These are phyloP conservation scores for Mactra quadrangularis DNA, from an alignment of 1,140 invertebrate genomes.

Conservation along the genomic window DNA sequence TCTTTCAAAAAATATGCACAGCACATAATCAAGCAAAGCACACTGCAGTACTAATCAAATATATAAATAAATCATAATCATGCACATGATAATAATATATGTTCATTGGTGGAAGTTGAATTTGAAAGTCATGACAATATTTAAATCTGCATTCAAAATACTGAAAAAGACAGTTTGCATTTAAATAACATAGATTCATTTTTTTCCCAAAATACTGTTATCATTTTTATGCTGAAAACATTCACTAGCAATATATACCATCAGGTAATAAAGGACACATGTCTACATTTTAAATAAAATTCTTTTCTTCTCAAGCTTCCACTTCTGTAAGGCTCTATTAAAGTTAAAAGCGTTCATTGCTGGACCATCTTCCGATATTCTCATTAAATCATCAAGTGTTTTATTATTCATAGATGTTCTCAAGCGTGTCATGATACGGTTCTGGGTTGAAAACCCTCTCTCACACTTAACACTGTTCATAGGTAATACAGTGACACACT, in stretches of 20 bases:
- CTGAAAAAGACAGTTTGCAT: too few relatives aligned
- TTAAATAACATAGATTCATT: too few relatives aligned
- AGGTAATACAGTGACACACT: conserved; percentile 3
- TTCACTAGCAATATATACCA: not conserved
- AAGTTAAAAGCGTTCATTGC: not conserved
- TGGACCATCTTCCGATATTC: too few relatives aligned
- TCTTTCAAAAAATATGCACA: too few relatives aligned
- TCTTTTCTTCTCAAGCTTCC: not conserved
- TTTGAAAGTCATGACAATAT: too few relatives aligned
- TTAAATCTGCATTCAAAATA: too few relatives aligned
- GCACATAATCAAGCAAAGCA: too few relatives aligned
- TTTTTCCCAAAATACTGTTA: not conserved
- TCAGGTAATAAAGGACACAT: not conserved
- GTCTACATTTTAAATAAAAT: not conserved
- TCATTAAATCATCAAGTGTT: conserved; percentile 43
- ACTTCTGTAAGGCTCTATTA: not conserved
- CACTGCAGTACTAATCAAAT: too few relatives aligned
- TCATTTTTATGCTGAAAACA: not conserved
- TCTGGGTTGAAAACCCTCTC: conserved; percentile 48
- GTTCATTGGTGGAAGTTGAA: too few relatives aligned
- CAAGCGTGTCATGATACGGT: conserved; percentile 12
- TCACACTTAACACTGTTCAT: conserved; percentile 39
- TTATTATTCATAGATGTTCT: conserved; percentile 12
- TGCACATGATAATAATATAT: too few relatives aligned
- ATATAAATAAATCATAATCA: too few relatives aligned